phyloP scores from a whole-genome alignment of 2,797 vertebrate species.

The Eospalax fontanierii region DNA sequence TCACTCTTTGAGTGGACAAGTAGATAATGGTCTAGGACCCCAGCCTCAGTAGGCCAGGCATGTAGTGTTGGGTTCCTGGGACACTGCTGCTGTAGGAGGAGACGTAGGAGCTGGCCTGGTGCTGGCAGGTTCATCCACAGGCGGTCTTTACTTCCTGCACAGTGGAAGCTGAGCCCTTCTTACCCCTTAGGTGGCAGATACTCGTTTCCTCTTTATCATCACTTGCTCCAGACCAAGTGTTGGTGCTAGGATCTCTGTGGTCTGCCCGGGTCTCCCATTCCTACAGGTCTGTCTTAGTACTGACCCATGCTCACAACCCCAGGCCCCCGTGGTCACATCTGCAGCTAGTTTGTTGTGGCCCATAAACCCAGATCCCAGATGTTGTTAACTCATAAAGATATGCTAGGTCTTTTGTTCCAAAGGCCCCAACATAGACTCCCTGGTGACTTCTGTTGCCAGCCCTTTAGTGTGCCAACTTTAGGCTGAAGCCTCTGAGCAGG shows the following conservation, averaged over 20 bases:
- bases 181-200: not conserved
- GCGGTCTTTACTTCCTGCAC: not conserved
- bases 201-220: too few relatives aligned
- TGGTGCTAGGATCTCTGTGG: not conserved
- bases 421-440: not conserved
- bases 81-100: not conserved
- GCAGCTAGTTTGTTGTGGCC: not conserved
- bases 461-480: not conserved
- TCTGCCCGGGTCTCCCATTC: not conserved
- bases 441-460: too few relatives aligned
- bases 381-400: not conserved
- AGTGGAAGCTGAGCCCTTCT: not conserved
- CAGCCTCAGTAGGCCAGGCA: not conserved
- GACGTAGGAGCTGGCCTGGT: not conserved
- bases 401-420: not conserved
- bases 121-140: not conserved
- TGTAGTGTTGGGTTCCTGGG: not conserved
- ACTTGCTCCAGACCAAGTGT: not conserved
- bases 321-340: not conserved
- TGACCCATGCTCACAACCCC: too few relatives aligned
- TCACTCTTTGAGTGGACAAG: not conserved
- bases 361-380: not conserved
- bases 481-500: not conserved
- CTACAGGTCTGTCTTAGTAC: not conserved
- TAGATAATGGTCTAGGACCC: not conserved